These are phyloP conservation scores for Hyles lineata DNA, from an alignment of 2,888 invertebrate species.

Conservation along the genomic window DNA sequence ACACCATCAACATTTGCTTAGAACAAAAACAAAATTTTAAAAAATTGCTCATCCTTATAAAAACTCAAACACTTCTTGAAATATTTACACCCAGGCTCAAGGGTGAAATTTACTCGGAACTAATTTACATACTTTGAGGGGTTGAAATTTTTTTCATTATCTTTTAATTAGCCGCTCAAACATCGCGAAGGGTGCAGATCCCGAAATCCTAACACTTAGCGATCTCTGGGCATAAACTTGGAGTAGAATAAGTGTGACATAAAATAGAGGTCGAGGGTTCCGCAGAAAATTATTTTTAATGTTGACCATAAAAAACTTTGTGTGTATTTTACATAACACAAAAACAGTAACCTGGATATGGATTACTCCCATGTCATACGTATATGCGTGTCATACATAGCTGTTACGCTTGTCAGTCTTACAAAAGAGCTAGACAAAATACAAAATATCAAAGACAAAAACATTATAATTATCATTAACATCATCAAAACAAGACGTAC, in stretches of 20 bases:
- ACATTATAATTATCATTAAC: no score
- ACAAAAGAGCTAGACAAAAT: no score
- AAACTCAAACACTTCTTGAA: neutral
- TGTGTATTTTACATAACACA: no score
- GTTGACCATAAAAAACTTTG: neutral
- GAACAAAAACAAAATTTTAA: slow-evolving; percentile 14
- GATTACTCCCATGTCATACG: no score
- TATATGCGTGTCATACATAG: no score
- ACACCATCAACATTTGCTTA: neutral
- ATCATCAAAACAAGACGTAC: no score
- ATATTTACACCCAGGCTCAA: slow-evolving; percentile 28
- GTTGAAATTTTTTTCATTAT: slow-evolving; percentile 70
- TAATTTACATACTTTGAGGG: slow-evolving; percentile 69
- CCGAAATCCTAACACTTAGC: slow-evolving; percentile 23
- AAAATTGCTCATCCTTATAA: slow-evolving; percentile 6
- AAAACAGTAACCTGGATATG: no score
- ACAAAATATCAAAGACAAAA: no score
- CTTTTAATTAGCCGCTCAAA: slow-evolving; percentile 69
- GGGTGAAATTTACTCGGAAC: slow-evolving; percentile 50
- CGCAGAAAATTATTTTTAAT: neutral
- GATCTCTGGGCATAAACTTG: slow-evolving; percentile 4
- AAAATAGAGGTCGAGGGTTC: neutral
- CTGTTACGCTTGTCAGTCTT: no score
- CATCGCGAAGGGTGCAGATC: slow-evolving; percentile 47
- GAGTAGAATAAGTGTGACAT: neutral